Conservation (phyloP, 1,140 invertebrate species). For the Calliphora vicina region DNA sequence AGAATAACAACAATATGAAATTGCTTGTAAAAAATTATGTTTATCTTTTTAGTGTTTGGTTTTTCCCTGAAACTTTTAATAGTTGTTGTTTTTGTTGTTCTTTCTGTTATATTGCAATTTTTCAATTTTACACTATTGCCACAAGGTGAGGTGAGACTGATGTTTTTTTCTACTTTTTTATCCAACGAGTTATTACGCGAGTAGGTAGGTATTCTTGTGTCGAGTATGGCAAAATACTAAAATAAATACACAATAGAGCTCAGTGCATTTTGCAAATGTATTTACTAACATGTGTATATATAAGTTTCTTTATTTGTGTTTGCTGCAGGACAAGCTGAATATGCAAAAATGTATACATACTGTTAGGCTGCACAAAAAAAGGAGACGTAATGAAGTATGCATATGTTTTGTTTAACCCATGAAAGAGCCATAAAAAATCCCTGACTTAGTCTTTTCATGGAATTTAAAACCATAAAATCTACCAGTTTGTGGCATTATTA, state of each 20-base stretch:
- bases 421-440: neutral
- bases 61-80: neutral
- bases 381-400: neutral
- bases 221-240: neutral
- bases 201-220: no score
- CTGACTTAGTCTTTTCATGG: no score
- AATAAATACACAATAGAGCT: neutral
- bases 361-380: neutral
- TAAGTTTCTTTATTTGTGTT: no score
- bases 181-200: no score
- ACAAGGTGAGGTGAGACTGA: neutral
- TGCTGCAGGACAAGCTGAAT: neutral
- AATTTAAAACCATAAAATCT: no score
- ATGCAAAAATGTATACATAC: neutral
- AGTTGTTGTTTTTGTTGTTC: neutral
- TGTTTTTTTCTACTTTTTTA: neutral
- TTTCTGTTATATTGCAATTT: neutral
- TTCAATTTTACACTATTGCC: conserved; percentile 6
- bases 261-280: neutral
- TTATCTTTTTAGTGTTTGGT: neutral
- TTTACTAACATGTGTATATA: no score
- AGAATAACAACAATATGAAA: neutral
- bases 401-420: neutral
- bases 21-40: neutral
- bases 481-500: no score